Percentiles rank a stretch among this genome's conserved stretches.
Conservation (phyloP, 1,140 invertebrate genomes). For the Zaprionus capensis region DNA sequence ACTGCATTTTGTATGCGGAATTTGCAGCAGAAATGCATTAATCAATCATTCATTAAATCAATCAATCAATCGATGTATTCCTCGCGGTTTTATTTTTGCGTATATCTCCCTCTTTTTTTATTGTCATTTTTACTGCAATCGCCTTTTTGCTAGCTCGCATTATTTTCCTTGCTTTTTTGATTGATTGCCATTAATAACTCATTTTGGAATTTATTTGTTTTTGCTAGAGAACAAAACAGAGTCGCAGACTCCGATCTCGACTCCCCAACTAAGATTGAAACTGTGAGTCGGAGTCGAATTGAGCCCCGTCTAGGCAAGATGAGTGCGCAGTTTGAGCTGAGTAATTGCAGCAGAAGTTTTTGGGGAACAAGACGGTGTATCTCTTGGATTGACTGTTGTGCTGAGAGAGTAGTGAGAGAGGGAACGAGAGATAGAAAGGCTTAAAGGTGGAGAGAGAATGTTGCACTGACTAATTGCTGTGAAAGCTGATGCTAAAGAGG, state of each 20-base stretch:
- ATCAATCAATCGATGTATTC: constrained; percentile 82
- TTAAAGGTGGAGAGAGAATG: too few species aligned
- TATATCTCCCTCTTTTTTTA: constrained; percentile 17
- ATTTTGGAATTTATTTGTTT: constrained; percentile 77
- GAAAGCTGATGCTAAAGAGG: not conserved
- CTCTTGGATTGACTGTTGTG: not conserved
- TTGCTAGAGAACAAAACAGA: not conserved
- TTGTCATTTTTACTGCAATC: constrained; percentile 6
- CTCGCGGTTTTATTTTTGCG: constrained; percentile 51
- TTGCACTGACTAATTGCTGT: not conserved
- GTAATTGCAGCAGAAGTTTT: constrained; percentile 32
- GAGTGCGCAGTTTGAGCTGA: constrained; percentile 33
- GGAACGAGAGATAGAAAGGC: too few species aligned
- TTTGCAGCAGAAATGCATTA: constrained; percentile 82
- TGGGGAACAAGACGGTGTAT: not conserved
- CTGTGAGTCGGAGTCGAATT: not conserved
- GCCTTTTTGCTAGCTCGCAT: constrained; percentile 43
- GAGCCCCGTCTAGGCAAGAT: constrained; percentile 4
- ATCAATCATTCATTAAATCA: constrained; percentile 83
- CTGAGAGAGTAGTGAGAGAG: not conserved
- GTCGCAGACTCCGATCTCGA: not conserved
- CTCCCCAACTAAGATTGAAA: not conserved
- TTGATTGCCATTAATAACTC: constrained; percentile 83
- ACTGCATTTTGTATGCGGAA: constrained; percentile 77
- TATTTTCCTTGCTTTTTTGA: constrained; percentile 59